phyloP scores from a whole-genome alignment of 2,797 vertebrate species.

The Protosalanx chinensis region DNA sequence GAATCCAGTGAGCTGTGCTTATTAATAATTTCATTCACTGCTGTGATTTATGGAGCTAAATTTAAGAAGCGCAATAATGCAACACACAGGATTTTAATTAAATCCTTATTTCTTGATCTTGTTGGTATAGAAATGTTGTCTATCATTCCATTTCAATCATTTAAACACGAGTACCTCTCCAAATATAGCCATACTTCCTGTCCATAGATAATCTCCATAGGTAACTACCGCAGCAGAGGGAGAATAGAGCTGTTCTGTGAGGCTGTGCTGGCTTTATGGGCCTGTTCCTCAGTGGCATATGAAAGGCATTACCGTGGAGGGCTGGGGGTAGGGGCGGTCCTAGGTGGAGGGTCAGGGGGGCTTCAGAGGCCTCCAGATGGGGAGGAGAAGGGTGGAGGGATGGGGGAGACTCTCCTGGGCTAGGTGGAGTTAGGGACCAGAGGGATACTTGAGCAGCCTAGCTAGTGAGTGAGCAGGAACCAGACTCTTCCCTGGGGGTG shows the following conservation, averaged over 20 bases:
- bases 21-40: background rate
- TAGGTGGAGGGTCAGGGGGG: slow-evolving; percentile 15
- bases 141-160: background rate
- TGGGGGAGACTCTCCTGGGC: background rate
- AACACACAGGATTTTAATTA: too few species aligned
- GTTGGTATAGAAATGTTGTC: background rate
- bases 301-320: slow-evolving; percentile 28
- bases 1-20: too few species aligned
- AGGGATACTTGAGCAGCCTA: slow-evolving; percentile 48
- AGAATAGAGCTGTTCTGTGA: slow-evolving; percentile 1
- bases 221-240: background rate
- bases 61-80: too few species aligned
- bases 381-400: slow-evolving; percentile 3
- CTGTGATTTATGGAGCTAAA: background rate
- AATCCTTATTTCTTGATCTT: too few species aligned
- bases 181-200: background rate
- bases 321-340: slow-evolving; percentile 5
- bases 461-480: slow-evolving; percentile 54
- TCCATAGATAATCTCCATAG: background rate
- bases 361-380: background rate
- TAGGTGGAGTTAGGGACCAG: background rate
- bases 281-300: slow-evolving; percentile 6
- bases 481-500: slow-evolving; percentile 61
- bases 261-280: slow-evolving; percentile 7
- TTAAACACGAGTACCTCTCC: background rate